Percentiles rank a stretch among this genome's conserved stretches.
Evolutionary conservation across 2,888 invertebrate genomes (phyloP).

Genomic region (Latrodectus elegans): DNA sequence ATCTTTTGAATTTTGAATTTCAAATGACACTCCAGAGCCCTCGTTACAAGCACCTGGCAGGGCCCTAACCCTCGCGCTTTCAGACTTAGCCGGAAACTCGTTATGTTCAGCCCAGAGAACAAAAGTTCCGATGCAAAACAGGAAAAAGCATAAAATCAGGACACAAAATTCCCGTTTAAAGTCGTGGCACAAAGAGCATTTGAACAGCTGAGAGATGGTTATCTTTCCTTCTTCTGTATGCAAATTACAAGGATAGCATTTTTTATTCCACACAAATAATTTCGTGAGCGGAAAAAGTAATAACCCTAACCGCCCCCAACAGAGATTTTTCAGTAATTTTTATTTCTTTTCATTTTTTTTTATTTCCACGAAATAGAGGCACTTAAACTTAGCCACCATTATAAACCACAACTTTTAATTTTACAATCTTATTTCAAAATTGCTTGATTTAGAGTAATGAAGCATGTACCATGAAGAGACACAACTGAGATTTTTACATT

Average conservation of each 20-base stretch:
- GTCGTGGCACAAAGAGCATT: constrained; percentile 39
- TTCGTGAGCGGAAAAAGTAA: constrained; percentile 60
- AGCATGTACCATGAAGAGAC: too few species aligned
- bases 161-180: constrained; percentile 54
- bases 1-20: constrained; percentile 2
- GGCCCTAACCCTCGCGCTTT: constrained; percentile 14
- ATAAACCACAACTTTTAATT: too few species aligned
- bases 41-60: constrained; percentile 44
- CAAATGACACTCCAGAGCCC: constrained; percentile 8
- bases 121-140: constrained; percentile 28
- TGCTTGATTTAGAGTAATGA: too few species aligned
- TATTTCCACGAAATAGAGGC: too few species aligned
- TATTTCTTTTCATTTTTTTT: constrained; percentile 14
- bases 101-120: constrained; percentile 4
- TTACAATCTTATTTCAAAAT: too few species aligned
- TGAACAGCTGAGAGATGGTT: constrained; percentile 48
- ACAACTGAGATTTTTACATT: too few species aligned
- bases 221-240: constrained; percentile 49
- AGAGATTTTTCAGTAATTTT: constrained; percentile 30
- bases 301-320: constrained; percentile 32
- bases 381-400: too few species aligned
- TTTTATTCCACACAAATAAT: constrained; percentile 21
- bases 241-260: constrained; percentile 44
- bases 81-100: constrained; percentile 7
- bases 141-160: constrained; percentile 57